Evolutionary conservation across 2,888 invertebrate species (phyloP).

Genomic region (Eulithis testata): DNA sequence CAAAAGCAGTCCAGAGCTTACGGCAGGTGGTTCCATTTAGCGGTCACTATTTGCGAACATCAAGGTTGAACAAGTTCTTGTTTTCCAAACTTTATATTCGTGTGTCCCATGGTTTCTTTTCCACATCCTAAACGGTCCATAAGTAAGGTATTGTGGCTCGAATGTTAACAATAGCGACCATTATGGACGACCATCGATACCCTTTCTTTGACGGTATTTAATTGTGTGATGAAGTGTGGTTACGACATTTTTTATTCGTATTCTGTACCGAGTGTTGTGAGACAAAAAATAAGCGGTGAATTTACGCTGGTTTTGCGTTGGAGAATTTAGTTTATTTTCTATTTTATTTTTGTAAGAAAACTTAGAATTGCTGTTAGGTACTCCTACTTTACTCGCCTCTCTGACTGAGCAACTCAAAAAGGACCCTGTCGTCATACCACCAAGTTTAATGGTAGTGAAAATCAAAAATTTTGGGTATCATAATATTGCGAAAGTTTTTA

Average conservation of each 20-base stretch:
- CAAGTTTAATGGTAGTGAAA: too few relatives aligned
- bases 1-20: too few relatives aligned
- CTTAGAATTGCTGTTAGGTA: too few relatives aligned
- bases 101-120: constrained; percentile 75
- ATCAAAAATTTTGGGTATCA: too few relatives aligned
- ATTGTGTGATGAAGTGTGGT: constrained; percentile 84
- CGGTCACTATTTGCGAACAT: too few relatives aligned
- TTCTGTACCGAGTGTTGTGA: constrained; percentile 52
- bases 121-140: constrained; percentile 79
- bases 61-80: background rate
- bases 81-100: constrained; percentile 33
- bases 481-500: too few relatives aligned
- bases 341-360: too few relatives aligned
- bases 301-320: constrained; percentile 3
- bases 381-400: too few relatives aligned
- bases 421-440: too few relatives aligned
- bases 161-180: constrained; percentile 79
- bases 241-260: constrained; percentile 72
- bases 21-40: too few relatives aligned
- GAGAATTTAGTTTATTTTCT: too few relatives aligned
- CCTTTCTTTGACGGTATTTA: constrained; percentile 81
- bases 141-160: constrained; percentile 80
- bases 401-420: too few relatives aligned
- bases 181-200: constrained; percentile 81
- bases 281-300: constrained; percentile 47